Evolutionary conservation across 2,797 vertebrate genomes (phyloP).

Genomic region (Botia almorhae): DNA sequence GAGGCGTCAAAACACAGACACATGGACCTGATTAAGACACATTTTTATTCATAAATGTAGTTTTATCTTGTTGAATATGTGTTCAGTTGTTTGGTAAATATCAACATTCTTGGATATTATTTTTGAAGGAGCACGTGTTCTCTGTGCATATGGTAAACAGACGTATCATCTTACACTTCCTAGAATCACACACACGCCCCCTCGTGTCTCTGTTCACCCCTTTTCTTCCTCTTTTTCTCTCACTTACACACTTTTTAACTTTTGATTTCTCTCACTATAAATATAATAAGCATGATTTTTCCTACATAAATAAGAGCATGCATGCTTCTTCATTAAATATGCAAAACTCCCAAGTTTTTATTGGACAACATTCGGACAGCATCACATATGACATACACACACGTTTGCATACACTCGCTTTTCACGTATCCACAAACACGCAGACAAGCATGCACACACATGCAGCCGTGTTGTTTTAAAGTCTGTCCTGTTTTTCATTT

Average conservation of each 20-base stretch:
- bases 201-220: too few species aligned
- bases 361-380: too few species aligned
- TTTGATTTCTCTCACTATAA: constrained; percentile 40
- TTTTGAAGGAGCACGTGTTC: constrained; percentile 37
- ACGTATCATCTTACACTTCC: constrained; percentile 57
- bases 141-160: constrained; percentile 60
- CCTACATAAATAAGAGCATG: too few species aligned
- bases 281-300: constrained; percentile 38
- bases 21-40: constrained; percentile 18
- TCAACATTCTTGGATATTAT: constrained; percentile 53
- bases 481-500: constrained; percentile 3
- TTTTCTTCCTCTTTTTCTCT: too few species aligned
- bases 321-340: too few species aligned
- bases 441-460: not conserved
- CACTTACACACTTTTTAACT: too few species aligned
- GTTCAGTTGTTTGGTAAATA: constrained; percentile 21
- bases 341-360: too few species aligned
- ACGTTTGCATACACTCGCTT: too few species aligned
- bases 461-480: not conserved
- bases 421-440: too few species aligned
- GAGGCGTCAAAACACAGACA: not conserved
- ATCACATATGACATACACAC: too few species aligned
- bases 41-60: not conserved
- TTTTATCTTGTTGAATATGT: not conserved
- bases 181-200: constrained; percentile 43